Conservation (phyloP, 2,888 invertebrate species). For the Doris montereyensis region DNA sequence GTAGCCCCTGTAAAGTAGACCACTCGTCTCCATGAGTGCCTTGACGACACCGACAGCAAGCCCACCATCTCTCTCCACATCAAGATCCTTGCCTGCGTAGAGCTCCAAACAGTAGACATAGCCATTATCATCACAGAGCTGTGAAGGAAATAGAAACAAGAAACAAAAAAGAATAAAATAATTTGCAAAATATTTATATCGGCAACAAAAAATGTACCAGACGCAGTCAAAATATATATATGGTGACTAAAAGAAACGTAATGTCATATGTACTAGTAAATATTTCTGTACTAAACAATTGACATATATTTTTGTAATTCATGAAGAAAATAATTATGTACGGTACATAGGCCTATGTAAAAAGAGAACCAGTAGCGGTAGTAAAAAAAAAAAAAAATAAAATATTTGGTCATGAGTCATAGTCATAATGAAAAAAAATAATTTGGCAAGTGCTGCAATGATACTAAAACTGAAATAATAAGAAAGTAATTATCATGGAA, state of each 20-base stretch:
- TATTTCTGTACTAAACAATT: too few species aligned
- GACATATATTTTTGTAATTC: neutral
- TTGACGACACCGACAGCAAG: neutral
- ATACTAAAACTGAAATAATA: neutral
- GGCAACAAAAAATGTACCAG: neutral
- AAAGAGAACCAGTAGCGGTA: neutral
- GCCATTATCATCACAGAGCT: neutral
- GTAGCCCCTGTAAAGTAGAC: slow-evolving; percentile 25
- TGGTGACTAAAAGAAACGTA: neutral
- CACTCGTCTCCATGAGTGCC: neutral
- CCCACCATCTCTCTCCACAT: neutral
- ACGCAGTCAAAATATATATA: neutral
- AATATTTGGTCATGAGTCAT: too few species aligned
- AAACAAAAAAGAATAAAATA: neutral
- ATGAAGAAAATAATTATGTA: neutral
- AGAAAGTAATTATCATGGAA: neutral
- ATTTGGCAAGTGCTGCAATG: too few species aligned
- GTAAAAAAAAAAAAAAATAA: neutral
- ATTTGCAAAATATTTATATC: neutral
- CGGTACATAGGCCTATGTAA: neutral
- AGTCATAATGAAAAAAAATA: too few species aligned
- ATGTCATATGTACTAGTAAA: too few species aligned
- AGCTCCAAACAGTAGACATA: neutral
- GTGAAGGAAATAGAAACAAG: neutral
- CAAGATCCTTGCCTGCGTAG: slow-evolving; percentile 8